A percentile compares a stretch with the other conserved stretches of the same genome.
Conservation (phyloP, 2,797 vertebrate genomes). For the Siniperca undulata region DNA sequence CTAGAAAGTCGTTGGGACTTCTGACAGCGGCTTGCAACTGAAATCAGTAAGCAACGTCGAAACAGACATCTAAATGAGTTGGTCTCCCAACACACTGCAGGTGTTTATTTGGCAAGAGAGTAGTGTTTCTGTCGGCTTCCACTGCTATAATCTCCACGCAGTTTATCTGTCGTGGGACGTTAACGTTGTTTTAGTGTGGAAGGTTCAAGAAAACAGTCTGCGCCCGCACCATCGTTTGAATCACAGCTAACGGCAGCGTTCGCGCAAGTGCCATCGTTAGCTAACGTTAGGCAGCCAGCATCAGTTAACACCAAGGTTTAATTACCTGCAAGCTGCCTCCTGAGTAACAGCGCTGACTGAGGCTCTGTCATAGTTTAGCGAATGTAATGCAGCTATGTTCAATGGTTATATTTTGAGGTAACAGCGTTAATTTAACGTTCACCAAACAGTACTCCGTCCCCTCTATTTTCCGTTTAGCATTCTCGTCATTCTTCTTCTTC, state of each 20-base stretch:
- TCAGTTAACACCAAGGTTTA: slow-evolving; percentile 48
- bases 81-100: neutral
- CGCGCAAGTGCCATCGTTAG: slow-evolving; percentile 57
- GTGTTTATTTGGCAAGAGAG: neutral
- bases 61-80: neutral
- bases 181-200: slow-evolving; percentile 29
- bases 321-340: slow-evolving; percentile 98
- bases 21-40: slow-evolving; percentile 68
- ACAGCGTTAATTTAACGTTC: slow-evolving; percentile 61
- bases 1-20: slow-evolving; percentile 51
- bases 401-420: slow-evolving; percentile 54
- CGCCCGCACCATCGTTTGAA: slow-evolving; percentile 63
- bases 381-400: slow-evolving; percentile 57
- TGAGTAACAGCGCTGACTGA: slow-evolving; percentile 95
- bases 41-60: slow-evolving; percentile 22
- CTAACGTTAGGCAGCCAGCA: slow-evolving; percentile 33
- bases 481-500: slow-evolving; percentile 78
- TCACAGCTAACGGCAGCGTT: slow-evolving; percentile 60
- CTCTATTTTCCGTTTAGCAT: slow-evolving; percentile 79
- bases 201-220: slow-evolving; percentile 64
- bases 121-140: fast-evolving
- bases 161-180: slow-evolving; percentile 16
- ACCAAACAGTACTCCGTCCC: slow-evolving; percentile 47
- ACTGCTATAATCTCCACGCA: too few relatives aligned
- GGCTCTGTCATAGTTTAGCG: slow-evolving; percentile 92